Conservation (phyloP, 2,797 vertebrate genomes). For the Somateria mollissima region DNA sequence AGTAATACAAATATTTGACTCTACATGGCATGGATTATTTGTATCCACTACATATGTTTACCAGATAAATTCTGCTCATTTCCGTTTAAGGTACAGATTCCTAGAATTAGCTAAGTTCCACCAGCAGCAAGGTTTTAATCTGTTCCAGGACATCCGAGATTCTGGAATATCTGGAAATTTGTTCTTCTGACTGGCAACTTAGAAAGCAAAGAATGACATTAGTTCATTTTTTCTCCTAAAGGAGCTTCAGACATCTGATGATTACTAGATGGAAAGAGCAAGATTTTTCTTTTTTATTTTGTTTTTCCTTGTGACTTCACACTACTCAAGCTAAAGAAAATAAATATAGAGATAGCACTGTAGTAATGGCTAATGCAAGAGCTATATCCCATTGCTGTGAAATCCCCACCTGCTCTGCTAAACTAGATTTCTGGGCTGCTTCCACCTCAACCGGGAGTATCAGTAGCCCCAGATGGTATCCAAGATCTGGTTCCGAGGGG, state of each 20-base stretch:
- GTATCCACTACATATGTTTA: not conserved
- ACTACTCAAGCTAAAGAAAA: not conserved
- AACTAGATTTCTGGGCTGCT: slow-evolving; percentile 15
- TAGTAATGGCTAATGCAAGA: not conserved
- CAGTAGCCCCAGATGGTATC: not conserved
- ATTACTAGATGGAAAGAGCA: not conserved
- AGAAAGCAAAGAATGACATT: not conserved
- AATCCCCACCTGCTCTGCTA: not conserved
- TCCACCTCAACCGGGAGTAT: not conserved
- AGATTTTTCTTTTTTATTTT: not conserved
- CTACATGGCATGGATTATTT: not conserved
- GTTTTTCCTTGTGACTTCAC: not conserved
- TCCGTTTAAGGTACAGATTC: not conserved
- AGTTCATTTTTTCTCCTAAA: not conserved
- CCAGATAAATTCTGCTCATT: not conserved
- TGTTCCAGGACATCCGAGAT: not conserved
- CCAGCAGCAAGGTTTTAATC: not conserved
- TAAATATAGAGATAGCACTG: not conserved
- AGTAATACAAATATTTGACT: not conserved
- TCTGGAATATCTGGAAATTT: not conserved
- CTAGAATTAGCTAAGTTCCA: not conserved
- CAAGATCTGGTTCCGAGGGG: not conserved
- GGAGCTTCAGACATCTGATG: not conserved
- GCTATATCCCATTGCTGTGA: not conserved
- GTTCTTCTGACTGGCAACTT: not conserved